A percentile compares a stretch with the other conserved stretches of the same genome.
Evolutionary conservation across 64 coral and sea anemone species (phyloP).

Genomic region (Astreopora myriophthalma): DNA sequence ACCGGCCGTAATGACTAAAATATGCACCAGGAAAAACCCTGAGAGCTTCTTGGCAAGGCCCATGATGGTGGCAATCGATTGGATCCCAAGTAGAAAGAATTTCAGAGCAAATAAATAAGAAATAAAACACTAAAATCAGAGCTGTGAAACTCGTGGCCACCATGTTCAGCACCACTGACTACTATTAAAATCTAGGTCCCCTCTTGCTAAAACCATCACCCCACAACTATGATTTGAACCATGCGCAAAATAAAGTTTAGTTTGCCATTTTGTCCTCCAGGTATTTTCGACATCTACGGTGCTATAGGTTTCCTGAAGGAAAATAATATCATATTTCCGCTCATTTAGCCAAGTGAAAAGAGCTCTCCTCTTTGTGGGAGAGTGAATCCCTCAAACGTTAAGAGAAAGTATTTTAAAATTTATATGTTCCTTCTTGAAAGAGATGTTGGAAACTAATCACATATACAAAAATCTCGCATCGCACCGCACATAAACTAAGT

Average conservation of each 20-base stretch:
- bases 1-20: constrained; percentile 8
- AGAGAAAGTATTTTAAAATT: neutral
- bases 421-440: no score
- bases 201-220: neutral
- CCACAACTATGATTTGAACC: neutral
- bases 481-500: no score
- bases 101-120: neutral
- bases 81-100: constrained; percentile 12
- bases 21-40: constrained; percentile 25
- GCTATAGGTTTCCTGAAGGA: no score
- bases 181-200: neutral
- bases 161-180: neutral
- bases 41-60: constrained; percentile 19
- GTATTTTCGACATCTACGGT: neutral
- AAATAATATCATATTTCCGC: no score
- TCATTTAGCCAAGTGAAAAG: no score
- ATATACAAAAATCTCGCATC: no score
- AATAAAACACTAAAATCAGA: neutral
- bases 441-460: no score
- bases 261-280: neutral
- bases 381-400: neutral
- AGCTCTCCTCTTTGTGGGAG: neutral
- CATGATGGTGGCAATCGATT: constrained; percentile 12
- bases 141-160: neutral
- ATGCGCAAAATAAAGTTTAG: no score